Evolutionary conservation across 2,113 vertebrate genomes (phyloP).

Genomic region (Dromas ardeola): DNA sequence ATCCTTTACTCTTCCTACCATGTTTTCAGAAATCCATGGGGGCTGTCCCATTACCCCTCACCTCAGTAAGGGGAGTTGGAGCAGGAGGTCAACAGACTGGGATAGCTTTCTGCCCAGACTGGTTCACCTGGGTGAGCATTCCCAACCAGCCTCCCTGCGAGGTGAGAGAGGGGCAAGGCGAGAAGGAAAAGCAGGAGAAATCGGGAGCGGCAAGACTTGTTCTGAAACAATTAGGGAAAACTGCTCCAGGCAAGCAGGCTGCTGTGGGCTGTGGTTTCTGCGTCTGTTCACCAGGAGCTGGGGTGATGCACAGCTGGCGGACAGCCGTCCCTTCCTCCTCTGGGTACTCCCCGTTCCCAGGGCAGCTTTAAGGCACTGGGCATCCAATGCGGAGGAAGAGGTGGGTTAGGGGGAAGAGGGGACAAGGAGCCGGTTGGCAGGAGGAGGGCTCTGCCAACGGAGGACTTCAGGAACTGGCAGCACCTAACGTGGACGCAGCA

Average conservation of each 20-base stretch:
- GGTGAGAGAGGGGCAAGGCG: background rate
- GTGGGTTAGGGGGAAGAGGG: background rate
- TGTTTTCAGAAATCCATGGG: background rate
- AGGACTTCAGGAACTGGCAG: background rate
- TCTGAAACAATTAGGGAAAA: background rate
- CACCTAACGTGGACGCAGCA: accelerated
- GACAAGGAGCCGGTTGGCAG: background rate
- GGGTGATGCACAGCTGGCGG: background rate
- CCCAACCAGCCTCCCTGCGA: background rate
- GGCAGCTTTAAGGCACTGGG: background rate
- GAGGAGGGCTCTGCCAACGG: background rate
- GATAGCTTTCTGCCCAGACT: background rate
- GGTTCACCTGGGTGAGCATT: conserved; percentile 15
- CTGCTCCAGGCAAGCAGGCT: background rate
- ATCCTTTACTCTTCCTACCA: background rate
- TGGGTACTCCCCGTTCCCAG: background rate
- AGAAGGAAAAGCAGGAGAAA: conserved; percentile 12
- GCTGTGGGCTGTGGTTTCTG: background rate
- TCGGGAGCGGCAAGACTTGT: background rate
- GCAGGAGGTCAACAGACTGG: background rate
- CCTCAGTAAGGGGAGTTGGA: background rate
- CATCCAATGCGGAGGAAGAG: background rate
- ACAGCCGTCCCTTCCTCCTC: background rate
- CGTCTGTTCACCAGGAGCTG: background rate
- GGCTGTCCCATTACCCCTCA: background rate